Conservation (phyloP, 2,113 vertebrate genomes). For the Hydrolagus affinis region DNA sequence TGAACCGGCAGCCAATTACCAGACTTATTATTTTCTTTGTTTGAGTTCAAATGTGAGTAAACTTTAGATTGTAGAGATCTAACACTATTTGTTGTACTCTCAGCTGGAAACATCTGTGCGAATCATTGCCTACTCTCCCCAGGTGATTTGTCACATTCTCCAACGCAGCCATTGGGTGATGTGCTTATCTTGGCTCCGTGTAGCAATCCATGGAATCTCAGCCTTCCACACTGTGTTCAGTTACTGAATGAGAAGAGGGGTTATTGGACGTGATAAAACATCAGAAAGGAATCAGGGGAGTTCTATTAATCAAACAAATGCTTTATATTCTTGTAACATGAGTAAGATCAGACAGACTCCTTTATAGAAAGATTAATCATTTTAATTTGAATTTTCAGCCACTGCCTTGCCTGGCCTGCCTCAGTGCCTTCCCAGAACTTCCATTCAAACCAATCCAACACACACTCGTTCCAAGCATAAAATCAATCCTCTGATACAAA, state of each 20-base stretch:
- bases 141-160: constrained; percentile 12
- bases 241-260: not conserved
- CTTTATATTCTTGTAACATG: not conserved
- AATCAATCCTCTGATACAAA: not conserved
- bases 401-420: not conserved
- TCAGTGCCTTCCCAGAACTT: not conserved
- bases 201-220: not conserved
- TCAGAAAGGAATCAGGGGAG: not conserved
- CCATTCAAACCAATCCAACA: not conserved
- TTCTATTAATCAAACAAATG: not conserved
- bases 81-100: not conserved
- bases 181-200: not conserved
- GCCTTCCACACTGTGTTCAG: not conserved
- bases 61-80: not conserved
- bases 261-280: not conserved
- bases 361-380: not conserved
- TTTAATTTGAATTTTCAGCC: not conserved
- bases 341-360: not conserved
- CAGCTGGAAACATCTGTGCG: constrained; percentile 11
- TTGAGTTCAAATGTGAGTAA: too few relatives aligned
- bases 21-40: too few relatives aligned
- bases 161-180: not conserved
- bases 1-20: too few relatives aligned
- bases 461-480: not conserved
- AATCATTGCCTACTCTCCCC: not conserved